Base-by-base conservation (phyloP, 2,797 vertebrate genomes). In the Knipowitschia caucasica region DNA sequence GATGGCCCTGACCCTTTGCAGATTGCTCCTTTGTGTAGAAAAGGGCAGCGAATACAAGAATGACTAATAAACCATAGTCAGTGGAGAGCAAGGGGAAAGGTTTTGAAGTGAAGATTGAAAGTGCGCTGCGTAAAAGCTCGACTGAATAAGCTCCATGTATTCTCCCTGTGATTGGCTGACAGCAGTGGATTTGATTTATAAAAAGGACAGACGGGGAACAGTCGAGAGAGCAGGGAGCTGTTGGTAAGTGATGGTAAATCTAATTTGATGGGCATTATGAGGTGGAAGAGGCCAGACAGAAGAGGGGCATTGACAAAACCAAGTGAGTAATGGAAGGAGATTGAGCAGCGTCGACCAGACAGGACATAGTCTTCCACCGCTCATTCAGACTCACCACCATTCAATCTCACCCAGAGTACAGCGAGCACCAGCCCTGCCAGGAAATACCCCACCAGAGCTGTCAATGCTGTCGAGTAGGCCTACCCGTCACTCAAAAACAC, bases 211-310 rank as follows among this genome's bases (percentile, higher is more conserved):
- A n/a, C 60, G 50, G 46, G n/a, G 56, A 57, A 59, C 50, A 56
- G 20, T 10, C 6, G 29, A 20, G 62, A 59, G 46, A 35, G 45
- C 46, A 39, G 52, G 17, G 23, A 43, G 53, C 73, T 67, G 51
- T 53, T 50, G 63, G 43, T 59, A 59, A 69, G 56, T 12, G 36
- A 47, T 36, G 52, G 64, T 70, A 61, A 81, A 76, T 79, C 52
- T 60, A 45, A 78, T 73, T 64, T 60, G 59, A 77, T 59, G 17
- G 59, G 53, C 5, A 45, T 70, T 73, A 66, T 67, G 50, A 53
- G 51, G 40, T 47, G 64, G 63, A 56, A 45, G 43, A 57, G 39
- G 36, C 56, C 14, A 47, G 50, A 46, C 21, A 33, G 36, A 23
- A 38, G 42, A 31, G 36, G 34, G 49, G 4, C 23, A 36, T 34